Evolutionary conservation across 2,113 vertebrate species (phyloP), one percentile per base, ranked within the genome.

Genomic region (Verasper variegatus): DNA sequence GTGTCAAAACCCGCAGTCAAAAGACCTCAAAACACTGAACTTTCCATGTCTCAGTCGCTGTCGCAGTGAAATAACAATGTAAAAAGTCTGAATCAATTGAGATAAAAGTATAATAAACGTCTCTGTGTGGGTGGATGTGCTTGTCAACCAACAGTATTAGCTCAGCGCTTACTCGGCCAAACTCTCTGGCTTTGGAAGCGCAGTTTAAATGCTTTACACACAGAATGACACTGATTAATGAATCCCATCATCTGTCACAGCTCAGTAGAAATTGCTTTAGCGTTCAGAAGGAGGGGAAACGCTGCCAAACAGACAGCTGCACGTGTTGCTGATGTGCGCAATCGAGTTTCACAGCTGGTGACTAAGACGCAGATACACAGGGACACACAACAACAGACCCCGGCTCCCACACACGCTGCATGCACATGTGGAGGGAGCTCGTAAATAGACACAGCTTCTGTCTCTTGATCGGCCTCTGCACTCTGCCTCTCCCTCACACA

Each of bases 251-350:
- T 91, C 84, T 88, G 87, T 88, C 87, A 74, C 87, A 72, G 90
- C 90, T 91, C 91, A 83, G 81, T 68, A 64, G 74, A 80, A 88
- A 87, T 81, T 83, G 89, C 76, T 86, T 86, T 76, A 79, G 91
- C 84, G 45, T 78, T 88, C 71, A 68, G 84, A 66, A 83, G 82
- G 80, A 81, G 35, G 85, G 57, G 86, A 83, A 73, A 67, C 80
- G 64, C 80, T 83, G 87, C 90, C 87, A 91, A 86, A 86, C 88
- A 84, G 89, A 90, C 90, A 92, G 89, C 86, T 91, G 90, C 63
- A 56, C 9, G 45, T 80, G 81, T 78, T 76, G 84, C 86, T 70
- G 68, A 74, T 86, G 76, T 66, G 75, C 21, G 63, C 83, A 76
- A 81, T 86, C 77, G 76, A 71, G 51, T 86, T 83, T 86, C 87